These are phyloP conservation scores for Gallinago nigripennis DNA, from an alignment of 2,797 vertebrate genomes.

Conservation along the genomic window DNA sequence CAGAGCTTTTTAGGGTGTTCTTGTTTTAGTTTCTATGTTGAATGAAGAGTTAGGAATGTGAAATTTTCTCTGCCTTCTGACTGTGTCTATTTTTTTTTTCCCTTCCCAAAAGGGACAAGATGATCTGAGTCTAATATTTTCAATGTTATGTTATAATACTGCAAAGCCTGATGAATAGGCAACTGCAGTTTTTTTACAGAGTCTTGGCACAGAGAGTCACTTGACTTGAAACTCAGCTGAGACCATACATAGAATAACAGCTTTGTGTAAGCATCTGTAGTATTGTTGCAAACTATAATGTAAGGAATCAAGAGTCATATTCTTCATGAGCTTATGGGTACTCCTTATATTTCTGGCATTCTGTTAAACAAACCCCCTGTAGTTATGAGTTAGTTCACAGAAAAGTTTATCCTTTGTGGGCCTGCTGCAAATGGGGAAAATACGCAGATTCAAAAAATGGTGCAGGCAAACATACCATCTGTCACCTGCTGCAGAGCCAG, in stretches of 20 bases:
- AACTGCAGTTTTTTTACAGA: not conserved
- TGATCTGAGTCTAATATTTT: not conserved
- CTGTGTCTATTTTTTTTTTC: not conserved
- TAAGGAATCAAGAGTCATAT: not conserved
- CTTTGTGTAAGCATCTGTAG: not conserved
- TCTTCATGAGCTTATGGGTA: not conserved
- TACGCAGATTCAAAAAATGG: fast-evolving
- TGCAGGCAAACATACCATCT: not conserved
- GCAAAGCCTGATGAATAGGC: not conserved
- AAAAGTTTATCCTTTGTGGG: not conserved
- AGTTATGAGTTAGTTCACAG: not conserved
- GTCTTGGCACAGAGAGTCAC: not conserved
- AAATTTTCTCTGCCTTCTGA: not conserved
- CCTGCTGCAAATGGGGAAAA: not conserved
- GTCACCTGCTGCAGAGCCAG: not conserved
- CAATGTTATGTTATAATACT: not conserved
- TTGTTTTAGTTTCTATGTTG: not conserved
- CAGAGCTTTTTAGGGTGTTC: not conserved
- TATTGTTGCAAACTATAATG: not conserved
- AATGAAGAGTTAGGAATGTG: not conserved
- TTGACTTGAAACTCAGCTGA: not conserved
- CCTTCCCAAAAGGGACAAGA: not conserved
- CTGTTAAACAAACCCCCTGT: not conserved
- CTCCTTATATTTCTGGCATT: not conserved
- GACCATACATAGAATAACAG: not conserved